Conservation (phyloP, 2,888 invertebrate genomes). For the Apodemia hepburni region DNA sequence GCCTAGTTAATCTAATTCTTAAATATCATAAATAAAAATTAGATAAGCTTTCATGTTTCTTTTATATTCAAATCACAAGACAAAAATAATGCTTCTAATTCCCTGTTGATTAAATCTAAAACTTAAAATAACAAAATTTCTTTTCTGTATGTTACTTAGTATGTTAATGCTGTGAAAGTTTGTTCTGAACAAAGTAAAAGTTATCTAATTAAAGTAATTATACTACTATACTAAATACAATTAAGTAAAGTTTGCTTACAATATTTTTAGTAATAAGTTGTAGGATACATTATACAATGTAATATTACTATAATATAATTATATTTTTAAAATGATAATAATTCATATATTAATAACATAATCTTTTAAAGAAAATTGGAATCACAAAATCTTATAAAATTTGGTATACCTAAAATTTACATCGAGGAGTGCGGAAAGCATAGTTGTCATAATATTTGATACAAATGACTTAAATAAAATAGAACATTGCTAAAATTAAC, state of each 20-base stretch:
- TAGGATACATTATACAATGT: neutral
- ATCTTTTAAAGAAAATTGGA: too few relatives aligned
- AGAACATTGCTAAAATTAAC: too few relatives aligned
- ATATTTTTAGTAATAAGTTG: neutral
- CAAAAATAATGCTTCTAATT: neutral
- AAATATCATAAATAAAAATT: neutral
- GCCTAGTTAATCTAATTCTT: neutral
- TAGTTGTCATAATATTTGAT: too few relatives aligned
- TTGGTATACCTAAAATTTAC: too few relatives aligned
- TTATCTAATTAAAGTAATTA: constrained; percentile 4
- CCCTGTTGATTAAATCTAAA: neutral
- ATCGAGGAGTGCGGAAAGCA: too few relatives aligned
- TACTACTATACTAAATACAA: neutral
- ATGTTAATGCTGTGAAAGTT: constrained; percentile 10
- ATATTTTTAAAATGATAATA: too few relatives aligned
- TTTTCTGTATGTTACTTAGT: neutral
- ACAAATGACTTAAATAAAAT: too few relatives aligned
- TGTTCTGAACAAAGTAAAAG: constrained; percentile 5
- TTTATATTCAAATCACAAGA: neutral
- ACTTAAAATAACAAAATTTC: neutral
- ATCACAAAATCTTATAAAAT: too few relatives aligned
- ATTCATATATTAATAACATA: too few relatives aligned
- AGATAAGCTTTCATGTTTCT: neutral
- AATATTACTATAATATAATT: neutral
- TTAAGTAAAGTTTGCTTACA: neutral